Conservation (phyloP, 2,888 invertebrate genomes). For the Gryllus longicercus region DNA sequence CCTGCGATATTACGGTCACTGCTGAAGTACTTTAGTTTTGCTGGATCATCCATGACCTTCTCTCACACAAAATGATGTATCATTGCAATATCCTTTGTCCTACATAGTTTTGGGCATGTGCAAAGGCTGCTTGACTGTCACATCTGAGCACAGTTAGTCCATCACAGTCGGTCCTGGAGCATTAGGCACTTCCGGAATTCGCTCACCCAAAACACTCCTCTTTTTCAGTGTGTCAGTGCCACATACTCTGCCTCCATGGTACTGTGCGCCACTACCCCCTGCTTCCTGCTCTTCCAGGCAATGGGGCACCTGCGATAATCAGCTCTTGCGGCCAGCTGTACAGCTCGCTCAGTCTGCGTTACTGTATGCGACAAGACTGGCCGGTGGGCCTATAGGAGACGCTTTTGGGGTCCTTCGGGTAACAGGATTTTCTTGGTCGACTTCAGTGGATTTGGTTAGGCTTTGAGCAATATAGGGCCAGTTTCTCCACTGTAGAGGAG, state of each 20-base stretch:
- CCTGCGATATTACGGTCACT: too few species aligned
- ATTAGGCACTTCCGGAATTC: background rate
- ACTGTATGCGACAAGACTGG: background rate
- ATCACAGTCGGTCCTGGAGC: background rate
- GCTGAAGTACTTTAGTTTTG: too few species aligned
- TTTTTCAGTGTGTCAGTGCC: background rate
- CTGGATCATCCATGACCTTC: too few species aligned
- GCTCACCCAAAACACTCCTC: background rate
- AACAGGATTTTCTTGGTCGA: too few species aligned
- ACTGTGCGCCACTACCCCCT: background rate
- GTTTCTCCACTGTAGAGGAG: background rate
- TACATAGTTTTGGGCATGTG: background rate
- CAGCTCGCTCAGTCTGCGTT: background rate
- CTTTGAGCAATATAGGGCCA: background rate
- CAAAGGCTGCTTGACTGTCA: background rate
- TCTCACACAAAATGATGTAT: too few species aligned
- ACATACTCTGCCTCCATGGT: background rate
- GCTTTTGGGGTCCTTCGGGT: too few species aligned
- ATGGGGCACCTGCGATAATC: background rate
- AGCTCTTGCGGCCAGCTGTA: background rate
- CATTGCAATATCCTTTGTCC: background rate
- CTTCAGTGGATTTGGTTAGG: background rate
- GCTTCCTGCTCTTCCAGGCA: background rate
- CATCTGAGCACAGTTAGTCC: background rate
- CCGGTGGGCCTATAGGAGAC: too few species aligned